Evolutionary conservation across 2,113 vertebrate species (phyloP).

Genomic region (Trematomus loennbergii): DNA sequence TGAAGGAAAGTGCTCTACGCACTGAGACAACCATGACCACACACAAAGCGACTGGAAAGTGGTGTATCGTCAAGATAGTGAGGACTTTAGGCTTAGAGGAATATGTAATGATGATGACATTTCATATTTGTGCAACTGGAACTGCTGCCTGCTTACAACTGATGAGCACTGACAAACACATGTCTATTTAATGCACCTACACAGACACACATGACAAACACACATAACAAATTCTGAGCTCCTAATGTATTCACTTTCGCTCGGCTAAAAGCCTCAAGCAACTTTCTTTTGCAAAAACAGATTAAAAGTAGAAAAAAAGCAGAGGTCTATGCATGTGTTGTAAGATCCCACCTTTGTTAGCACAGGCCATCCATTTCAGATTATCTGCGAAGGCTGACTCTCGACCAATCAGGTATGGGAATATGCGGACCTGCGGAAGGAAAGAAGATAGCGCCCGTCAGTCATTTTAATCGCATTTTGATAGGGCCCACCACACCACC

Average conservation of each 20-base stretch:
- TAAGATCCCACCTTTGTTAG: conserved; percentile 93
- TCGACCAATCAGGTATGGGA: conserved; percentile 90
- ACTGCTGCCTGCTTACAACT: conserved; percentile 57
- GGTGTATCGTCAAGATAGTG: conserved; percentile 22
- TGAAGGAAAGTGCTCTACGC: conserved; percentile 54
- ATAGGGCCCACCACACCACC: conserved; percentile 43
- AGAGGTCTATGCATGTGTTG: not conserved
- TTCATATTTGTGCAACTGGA: conserved; percentile 50
- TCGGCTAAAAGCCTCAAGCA: conserved; percentile 1
- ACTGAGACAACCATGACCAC: conserved; percentile 63
- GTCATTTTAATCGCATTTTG: conserved; percentile 77
- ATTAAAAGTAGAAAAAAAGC: conserved; percentile 16
- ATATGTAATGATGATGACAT: conserved; percentile 54
- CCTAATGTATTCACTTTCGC: conserved; percentile 5
- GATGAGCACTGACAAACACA: conserved; percentile 53
- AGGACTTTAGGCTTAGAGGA: conserved; percentile 37
- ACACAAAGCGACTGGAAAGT: conserved; percentile 48
- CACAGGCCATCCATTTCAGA: conserved; percentile 99
- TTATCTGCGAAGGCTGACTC: conserved; percentile 98
- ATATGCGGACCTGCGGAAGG: conserved; percentile 82
- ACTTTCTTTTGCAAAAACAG: conserved; percentile 49
- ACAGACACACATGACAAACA: conserved; percentile 28
- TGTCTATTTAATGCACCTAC: conserved; percentile 18
- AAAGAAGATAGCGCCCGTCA: conserved; percentile 71
- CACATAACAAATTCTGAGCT: conserved; percentile 33